A percentile compares a stretch with the other conserved stretches of the same genome.
These are phyloP conservation scores for Tachuris rubrigastra DNA, from an alignment of 2,113 vertebrate genomes.

Conservation along the genomic window DNA sequence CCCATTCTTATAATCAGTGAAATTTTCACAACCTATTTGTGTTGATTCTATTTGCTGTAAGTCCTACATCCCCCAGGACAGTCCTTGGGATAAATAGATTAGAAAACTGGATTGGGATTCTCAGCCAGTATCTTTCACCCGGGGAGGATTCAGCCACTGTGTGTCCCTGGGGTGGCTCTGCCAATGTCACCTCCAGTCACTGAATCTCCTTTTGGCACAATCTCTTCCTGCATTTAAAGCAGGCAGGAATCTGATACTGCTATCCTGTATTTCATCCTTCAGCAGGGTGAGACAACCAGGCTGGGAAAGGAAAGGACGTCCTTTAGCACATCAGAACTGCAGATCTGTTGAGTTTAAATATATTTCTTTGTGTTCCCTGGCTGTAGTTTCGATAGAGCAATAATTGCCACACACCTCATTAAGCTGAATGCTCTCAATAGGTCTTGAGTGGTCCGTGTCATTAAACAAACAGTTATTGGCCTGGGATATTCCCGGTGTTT, in stretches of 20 bases:
- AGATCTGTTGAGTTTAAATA: constrained; percentile 4
- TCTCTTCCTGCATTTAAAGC: not conserved
- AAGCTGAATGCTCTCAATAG: constrained; percentile 41
- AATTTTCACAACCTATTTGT: rapidly evolving
- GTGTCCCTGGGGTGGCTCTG: not conserved
- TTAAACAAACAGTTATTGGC: constrained; percentile 19
- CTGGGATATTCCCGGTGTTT: not conserved
- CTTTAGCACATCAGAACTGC: constrained; percentile 2
- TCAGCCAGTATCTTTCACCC: not conserved
- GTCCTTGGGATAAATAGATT: not conserved
- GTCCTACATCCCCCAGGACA: not conserved
- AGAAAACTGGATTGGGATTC: not conserved
- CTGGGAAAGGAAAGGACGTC: constrained; percentile 20
- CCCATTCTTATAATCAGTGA: not conserved
- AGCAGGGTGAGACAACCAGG: not conserved
- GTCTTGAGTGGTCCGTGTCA: not conserved
- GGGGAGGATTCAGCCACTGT: not conserved
- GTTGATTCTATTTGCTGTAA: not conserved
- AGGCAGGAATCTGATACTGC: not conserved
- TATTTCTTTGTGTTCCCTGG: constrained; percentile 31
- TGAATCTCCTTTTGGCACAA: not conserved
- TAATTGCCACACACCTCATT: constrained; percentile 59
- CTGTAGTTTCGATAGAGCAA: not conserved
- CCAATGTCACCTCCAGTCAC: constrained; percentile 3
- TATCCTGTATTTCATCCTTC: not conserved